Evolutionary conservation across 2,797 vertebrate species (phyloP), one percentile per base, ranked within the genome.

Genomic region (Loriculus beryllinus): DNA sequence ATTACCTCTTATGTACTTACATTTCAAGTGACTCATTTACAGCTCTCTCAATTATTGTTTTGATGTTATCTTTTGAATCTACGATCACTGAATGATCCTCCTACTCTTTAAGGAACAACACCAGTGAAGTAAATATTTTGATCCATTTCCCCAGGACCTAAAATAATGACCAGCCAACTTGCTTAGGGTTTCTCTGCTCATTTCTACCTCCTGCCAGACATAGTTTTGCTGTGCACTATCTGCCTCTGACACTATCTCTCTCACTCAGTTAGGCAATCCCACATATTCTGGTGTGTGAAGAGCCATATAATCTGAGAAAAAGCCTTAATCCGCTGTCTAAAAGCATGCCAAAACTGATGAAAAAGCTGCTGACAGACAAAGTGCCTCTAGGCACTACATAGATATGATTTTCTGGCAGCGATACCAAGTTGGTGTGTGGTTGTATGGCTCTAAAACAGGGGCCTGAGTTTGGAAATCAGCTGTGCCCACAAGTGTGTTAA

Each of bases 401-500:
- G 69, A 83, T 54, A n/a, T 3, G 13, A 69, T 52, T 85, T 84
- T 51, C 89, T 83, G 72, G 69, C 75, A 94, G 63, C 29, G 60
- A 3, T 14, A 51, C 3, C 1, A 2, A 42, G 40, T 17, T 69
- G 40, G 20, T 82, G 72, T 71, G 75, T 48, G 70, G 83, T 20
- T 22, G 16, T n/a, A 49, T 45, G 74, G 43, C 80, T 93, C 81
- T 76, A 84, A 19, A 74, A 57, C 22, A 76, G 47, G 11, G 12
- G 28, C 16, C 62, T 13, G 45, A 91, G 56, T 85, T 84, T 86
- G 79, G 88, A 59, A 95, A 96, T 83, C 84, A 60, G 40, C 76
- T 83, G 45, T 56, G 76, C 67, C 81, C 87, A 79, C 82, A 94
- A 94, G 37, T 91, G 70, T 95, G 88, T 75, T 79, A 89, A 90